phyloP scores from a whole-genome alignment of 2,888 invertebrate species.

The Caenorhabditis panamensis region DNA sequence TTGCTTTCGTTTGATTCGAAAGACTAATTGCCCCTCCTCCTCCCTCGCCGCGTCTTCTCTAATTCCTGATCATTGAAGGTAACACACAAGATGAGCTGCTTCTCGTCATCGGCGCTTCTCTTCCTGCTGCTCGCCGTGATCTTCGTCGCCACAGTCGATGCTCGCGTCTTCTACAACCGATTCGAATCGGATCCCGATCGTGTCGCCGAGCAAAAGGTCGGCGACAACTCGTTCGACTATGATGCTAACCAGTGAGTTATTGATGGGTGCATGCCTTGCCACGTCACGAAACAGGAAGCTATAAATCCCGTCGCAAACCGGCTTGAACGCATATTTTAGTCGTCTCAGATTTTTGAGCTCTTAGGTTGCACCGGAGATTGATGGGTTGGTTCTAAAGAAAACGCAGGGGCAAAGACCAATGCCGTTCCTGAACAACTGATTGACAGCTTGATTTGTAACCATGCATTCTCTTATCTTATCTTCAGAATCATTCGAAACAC shows the following conservation, averaged over 20 bases:
- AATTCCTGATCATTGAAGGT: constrained; percentile 34
- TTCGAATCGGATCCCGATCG: constrained; percentile 31
- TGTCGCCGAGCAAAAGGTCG: constrained; percentile 26
- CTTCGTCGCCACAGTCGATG: constrained; percentile 25
- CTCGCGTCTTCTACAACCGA: constrained; percentile 45
- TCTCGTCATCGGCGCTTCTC: constrained; percentile 28
- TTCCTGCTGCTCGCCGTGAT: constrained; percentile 18
- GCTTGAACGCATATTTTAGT: no score
- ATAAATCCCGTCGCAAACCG: no score
- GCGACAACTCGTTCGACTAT: constrained; percentile 42
- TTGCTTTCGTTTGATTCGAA: background rate
- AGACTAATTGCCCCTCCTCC: constrained; percentile 15
- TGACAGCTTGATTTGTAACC: background rate
- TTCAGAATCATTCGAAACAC: constrained; percentile 54
- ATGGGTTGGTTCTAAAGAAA: background rate
- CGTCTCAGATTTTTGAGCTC: background rate
- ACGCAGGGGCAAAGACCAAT: no score
- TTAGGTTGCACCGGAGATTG: background rate
- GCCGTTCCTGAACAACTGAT: no score
- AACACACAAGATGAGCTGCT: constrained; percentile 36
- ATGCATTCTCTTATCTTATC: background rate
- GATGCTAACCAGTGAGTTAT: constrained; percentile 51
- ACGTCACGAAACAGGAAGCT: background rate
- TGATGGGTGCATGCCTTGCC: background rate
- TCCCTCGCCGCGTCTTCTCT: background rate